Evolutionary conservation across 1,140 invertebrate genomes (phyloP).

Genomic region (Macrobrachium rosenbergii): DNA sequence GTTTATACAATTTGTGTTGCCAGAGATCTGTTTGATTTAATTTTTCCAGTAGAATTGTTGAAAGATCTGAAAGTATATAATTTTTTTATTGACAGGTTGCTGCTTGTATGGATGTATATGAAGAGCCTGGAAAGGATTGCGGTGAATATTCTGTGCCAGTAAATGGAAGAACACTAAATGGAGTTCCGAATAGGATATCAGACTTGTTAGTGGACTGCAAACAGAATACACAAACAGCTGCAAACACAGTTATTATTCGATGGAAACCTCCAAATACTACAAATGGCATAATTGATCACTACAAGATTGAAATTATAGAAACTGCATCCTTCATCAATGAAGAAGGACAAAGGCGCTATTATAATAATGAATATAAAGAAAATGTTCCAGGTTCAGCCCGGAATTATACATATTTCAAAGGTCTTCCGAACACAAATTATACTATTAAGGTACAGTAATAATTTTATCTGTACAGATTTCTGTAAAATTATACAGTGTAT

Average conservation of each 20-base stretch:
- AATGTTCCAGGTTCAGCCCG: slow-evolving; percentile 50
- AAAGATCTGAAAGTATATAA: not conserved
- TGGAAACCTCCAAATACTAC: slow-evolving; percentile 49
- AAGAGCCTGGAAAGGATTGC: slow-evolving; percentile 41
- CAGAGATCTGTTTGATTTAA: no score
- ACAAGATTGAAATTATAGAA: slow-evolving; percentile 52
- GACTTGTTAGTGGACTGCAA: slow-evolving; percentile 37
- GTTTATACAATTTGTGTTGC: no score
- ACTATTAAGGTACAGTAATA: slow-evolving; percentile 64
- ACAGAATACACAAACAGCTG: slow-evolving; percentile 46
- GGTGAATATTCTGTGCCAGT: slow-evolving; percentile 32
- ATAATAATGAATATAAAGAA: slow-evolving; percentile 47
- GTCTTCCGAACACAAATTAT: slow-evolving; percentile 69
- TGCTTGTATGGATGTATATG: slow-evolving; percentile 72
- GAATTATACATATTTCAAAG: slow-evolving; percentile 59
- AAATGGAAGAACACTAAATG: slow-evolving; percentile 35
- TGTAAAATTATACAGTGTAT: no score
- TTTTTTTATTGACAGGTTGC: slow-evolving; percentile 72
- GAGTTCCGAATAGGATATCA: slow-evolving; percentile 29
- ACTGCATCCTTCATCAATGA: slow-evolving; percentile 56
- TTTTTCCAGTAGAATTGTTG: no score
- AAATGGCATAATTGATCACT: slow-evolving; percentile 50
- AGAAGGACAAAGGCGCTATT: slow-evolving; percentile 49
- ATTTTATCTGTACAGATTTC: not conserved
- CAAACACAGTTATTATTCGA: slow-evolving; percentile 45